A percentile compares a stretch with the other conserved stretches of the same genome.
Conservation (phyloP, 1,140 invertebrate species). For the Temnothorax longispinosus region DNA sequence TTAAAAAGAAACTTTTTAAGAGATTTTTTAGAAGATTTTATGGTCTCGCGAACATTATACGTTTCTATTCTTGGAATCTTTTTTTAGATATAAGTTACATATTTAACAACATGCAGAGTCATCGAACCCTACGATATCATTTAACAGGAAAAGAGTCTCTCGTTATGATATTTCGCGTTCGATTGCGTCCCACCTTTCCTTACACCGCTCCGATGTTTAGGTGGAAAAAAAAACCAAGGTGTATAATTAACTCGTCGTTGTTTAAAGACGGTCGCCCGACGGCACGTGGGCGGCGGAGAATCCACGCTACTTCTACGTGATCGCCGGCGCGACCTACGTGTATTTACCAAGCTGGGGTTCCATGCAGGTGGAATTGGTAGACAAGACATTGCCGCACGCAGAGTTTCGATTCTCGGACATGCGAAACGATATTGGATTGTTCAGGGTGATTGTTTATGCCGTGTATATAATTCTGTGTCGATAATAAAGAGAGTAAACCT, state of each 20-base stretch:
- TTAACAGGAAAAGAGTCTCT: background rate
- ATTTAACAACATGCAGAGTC: background rate
- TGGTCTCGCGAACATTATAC: background rate
- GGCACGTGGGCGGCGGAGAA: conserved; percentile 71
- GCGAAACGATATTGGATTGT: conserved; percentile 80
- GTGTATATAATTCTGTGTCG: conserved; percentile 71
- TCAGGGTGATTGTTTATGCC: conserved; percentile 76
- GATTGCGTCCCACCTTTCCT: conserved; percentile 12
- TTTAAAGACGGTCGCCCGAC: conserved; percentile 8
- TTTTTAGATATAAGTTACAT: background rate
- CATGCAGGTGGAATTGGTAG: conserved; percentile 75
- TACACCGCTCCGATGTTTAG: conserved; percentile 28
- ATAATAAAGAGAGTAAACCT: conserved; percentile 65
- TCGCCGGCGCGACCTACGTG: conserved; percentile 78
- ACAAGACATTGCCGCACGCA: conserved; percentile 77
- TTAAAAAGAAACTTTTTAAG: background rate
- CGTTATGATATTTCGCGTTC: background rate
- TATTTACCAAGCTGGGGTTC: conserved; percentile 69
- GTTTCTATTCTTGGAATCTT: background rate
- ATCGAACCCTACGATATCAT: background rate
- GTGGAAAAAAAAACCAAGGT: conserved; percentile 27
- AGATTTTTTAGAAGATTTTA: background rate
- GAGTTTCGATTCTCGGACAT: conserved; percentile 74
- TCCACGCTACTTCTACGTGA: conserved; percentile 72
- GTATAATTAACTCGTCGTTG: conserved; percentile 41